Evolutionary conservation across 2,113 vertebrate species (phyloP).

Genomic region (Globicephala melas): DNA sequence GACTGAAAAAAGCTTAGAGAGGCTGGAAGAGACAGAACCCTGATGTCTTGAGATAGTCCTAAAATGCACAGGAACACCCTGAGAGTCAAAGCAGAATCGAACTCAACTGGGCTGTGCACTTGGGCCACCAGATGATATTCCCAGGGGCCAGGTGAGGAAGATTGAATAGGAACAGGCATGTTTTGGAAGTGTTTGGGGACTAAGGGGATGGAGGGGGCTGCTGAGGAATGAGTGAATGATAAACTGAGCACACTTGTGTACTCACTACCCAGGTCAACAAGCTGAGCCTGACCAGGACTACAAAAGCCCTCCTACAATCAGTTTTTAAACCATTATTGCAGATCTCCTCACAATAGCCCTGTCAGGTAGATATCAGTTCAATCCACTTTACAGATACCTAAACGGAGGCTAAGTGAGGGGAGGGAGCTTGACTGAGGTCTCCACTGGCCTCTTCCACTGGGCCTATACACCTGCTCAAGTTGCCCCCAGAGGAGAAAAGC

Average conservation of each 20-base stretch:
- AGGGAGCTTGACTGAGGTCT: not conserved
- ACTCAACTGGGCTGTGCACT: not conserved
- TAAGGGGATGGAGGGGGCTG: not conserved
- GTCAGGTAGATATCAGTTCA: not conserved
- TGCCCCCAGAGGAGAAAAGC: slow-evolving; percentile 3
- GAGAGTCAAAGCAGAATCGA: not conserved
- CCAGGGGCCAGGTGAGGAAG: not conserved
- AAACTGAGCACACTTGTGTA: not conserved
- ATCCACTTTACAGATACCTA: not conserved
- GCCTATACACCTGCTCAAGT: not conserved
- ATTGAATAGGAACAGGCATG: not conserved
- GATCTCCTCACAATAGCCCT: not conserved
- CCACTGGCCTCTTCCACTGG: not conserved
- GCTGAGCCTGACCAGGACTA: not conserved
- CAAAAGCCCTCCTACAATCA: not conserved
- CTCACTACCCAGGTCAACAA: not conserved
- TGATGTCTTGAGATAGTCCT: not conserved
- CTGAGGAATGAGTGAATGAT: not conserved
- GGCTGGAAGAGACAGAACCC: not conserved
- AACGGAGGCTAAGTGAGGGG: not conserved
- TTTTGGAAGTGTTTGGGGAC: not conserved
- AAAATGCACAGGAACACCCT: not conserved
- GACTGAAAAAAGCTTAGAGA: not conserved
- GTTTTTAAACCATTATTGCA: not conserved
- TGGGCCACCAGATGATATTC: not conserved